phyloP scores from a whole-genome alignment of 2,888 invertebrate genomes.

The Gasteruption jaculator region DNA sequence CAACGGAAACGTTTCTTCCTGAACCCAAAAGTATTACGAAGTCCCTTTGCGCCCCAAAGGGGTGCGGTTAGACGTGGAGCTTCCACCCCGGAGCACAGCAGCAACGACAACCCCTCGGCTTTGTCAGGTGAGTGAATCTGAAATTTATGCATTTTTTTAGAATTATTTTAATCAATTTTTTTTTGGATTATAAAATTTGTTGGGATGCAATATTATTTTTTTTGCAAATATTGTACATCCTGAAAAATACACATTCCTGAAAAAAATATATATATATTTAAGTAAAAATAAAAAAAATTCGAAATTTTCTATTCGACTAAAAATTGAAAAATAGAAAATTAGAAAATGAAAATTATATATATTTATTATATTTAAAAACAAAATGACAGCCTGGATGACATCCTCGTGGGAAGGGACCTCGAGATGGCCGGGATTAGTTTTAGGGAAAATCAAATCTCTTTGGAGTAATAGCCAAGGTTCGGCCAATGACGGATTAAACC shows the following conservation, averaged over 20 bases:
- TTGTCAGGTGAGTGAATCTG: conserved; percentile 63
- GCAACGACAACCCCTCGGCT: conserved; percentile 62
- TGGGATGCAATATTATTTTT: no score
- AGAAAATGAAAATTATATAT: neutral
- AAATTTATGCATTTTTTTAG: conserved; percentile 1
- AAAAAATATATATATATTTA: no score
- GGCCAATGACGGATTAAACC: conserved; percentile 74
- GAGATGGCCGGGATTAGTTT: conserved; percentile 73
- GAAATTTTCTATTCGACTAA: no score
- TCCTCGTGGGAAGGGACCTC: conserved; percentile 54
- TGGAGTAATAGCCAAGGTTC: conserved; percentile 77
- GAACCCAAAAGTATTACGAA: conserved; percentile 74
- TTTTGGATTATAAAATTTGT: no score
- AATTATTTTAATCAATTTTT: neutral
- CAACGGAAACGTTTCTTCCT: conserved; percentile 75
- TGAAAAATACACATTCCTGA: no score
- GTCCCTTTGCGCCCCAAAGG: conserved; percentile 62
- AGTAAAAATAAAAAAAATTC: no score
- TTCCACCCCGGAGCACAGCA: conserved; percentile 43
- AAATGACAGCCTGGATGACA: conserved; percentile 47
- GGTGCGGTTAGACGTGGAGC: conserved; percentile 37
- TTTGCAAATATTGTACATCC: no score
- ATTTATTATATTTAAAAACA: neutral
- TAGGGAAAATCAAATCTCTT: conserved; percentile 84
- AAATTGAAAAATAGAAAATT: neutral